These are phyloP conservation scores for Nycticorax nycticorax DNA, from an alignment of 2,113 vertebrate species.

Conservation along the genomic window DNA sequence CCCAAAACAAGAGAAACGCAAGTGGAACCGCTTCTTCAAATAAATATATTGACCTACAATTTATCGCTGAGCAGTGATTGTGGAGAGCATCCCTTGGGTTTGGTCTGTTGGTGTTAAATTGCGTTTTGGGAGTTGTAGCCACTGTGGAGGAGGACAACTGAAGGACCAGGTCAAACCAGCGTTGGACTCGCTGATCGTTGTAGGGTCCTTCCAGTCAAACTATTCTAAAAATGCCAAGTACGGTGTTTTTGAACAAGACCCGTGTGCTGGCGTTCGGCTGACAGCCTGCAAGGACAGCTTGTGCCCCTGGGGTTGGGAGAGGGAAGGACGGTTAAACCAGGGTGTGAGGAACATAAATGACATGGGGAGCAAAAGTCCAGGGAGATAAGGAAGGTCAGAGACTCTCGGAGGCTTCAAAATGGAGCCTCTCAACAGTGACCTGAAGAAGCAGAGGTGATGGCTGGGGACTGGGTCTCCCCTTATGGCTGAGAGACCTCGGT, in stretches of 20 bases:
- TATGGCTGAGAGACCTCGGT: accelerated
- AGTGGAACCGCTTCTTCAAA: background rate
- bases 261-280: accelerated
- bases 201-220: background rate
- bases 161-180: background rate
- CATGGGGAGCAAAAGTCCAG: background rate
- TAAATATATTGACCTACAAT: accelerated
- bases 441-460: accelerated
- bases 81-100: background rate
- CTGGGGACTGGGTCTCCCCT: accelerated
- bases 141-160: accelerated
- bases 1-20: background rate
- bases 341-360: background rate
- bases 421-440: background rate
- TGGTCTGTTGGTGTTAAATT: background rate
- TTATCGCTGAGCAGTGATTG: accelerated
- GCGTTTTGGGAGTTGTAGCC: background rate
- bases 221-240: background rate
- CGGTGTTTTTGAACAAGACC: accelerated
- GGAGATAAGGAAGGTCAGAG: background rate
- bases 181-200: accelerated
- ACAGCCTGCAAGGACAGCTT: accelerated
- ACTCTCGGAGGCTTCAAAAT: background rate
- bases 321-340: background rate
- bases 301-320: background rate